These are phyloP conservation scores for Ceratosolen solmsi DNA, from an alignment of 1,140 invertebrate genomes.

Conservation along the genomic window DNA sequence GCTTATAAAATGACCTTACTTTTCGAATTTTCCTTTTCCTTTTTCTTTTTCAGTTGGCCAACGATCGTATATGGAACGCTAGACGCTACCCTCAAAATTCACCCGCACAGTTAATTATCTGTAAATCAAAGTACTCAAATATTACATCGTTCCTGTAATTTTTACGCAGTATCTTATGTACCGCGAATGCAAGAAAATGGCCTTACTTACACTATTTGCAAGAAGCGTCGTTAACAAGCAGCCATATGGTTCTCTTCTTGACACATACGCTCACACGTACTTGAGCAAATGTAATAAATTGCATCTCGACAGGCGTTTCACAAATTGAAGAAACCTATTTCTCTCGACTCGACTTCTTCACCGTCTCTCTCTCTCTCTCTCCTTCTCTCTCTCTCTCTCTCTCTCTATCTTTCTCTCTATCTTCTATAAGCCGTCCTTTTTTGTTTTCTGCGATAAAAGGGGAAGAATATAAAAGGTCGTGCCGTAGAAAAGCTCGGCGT, in stretches of 20 bases:
- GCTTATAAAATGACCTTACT: constrained; percentile 55
- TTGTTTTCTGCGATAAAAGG: background rate
- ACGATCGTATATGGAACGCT: background rate
- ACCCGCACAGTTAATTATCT: background rate
- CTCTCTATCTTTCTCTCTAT: background rate
- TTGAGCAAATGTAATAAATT: constrained; percentile 17
- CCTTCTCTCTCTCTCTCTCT: background rate
- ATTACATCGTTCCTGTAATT: background rate
- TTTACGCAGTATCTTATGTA: background rate
- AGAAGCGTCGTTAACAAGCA: background rate
- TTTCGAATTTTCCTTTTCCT: background rate
- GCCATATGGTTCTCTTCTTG: background rate
- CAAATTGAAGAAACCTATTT: constrained; percentile 37
- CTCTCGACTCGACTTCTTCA: too few relatives aligned
- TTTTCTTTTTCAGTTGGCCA: background rate
- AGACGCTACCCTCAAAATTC: background rate
- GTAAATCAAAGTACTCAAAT: background rate
- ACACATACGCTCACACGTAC: background rate
- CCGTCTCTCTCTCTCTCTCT: background rate
- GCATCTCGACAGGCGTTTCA: constrained; percentile 35
- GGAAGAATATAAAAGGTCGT: constrained; percentile 51
- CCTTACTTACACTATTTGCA: too few relatives aligned
- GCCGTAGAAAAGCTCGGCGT: constrained; percentile 44
- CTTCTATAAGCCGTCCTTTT: background rate
- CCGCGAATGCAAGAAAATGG: too few relatives aligned